These are phyloP conservation scores for Danionella cerebrum DNA, from an alignment of 2,113 vertebrate genomes.

Conservation along the genomic window DNA sequence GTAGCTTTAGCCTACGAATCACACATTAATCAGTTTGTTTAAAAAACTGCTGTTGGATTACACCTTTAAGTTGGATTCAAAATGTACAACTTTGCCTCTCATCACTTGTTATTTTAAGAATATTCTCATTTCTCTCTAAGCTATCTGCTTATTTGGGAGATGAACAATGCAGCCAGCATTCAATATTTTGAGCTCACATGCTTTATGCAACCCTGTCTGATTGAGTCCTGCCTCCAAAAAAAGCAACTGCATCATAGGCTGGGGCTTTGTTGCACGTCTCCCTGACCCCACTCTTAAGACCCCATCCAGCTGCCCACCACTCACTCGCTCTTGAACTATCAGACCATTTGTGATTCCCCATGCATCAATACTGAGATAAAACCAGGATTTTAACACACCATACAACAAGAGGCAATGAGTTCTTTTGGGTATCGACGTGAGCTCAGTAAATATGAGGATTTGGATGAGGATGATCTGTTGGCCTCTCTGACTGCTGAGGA, in stretches of 20 bases:
- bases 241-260: slow-evolving; percentile 80
- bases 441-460: slow-evolving; percentile 94
- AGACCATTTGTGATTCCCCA: not conserved
- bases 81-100: not conserved
- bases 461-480: slow-evolving; percentile 95
- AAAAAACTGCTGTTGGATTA: no score
- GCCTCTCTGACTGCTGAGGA: slow-evolving; percentile 88
- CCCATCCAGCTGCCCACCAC: slow-evolving; percentile 56
- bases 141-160: slow-evolving; percentile 75
- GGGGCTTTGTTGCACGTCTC: slow-evolving; percentile 67
- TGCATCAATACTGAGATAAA: not conserved
- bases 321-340: not conserved
- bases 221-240: slow-evolving; percentile 87
- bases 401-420: slow-evolving; percentile 70
- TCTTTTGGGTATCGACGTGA: slow-evolving; percentile 90
- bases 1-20: no score
- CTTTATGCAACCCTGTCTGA: slow-evolving; percentile 83
- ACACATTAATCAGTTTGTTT: no score
- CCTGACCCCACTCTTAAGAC: slow-evolving; percentile 77
- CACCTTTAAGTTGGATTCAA: not conserved
- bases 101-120: not conserved
- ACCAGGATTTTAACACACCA: not conserved
- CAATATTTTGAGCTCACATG: slow-evolving; percentile 77
- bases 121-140: not conserved
- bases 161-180: slow-evolving; percentile 53